Conservation (phyloP, 1,140 invertebrate genomes). For the Bilobella aurantiaca region DNA sequence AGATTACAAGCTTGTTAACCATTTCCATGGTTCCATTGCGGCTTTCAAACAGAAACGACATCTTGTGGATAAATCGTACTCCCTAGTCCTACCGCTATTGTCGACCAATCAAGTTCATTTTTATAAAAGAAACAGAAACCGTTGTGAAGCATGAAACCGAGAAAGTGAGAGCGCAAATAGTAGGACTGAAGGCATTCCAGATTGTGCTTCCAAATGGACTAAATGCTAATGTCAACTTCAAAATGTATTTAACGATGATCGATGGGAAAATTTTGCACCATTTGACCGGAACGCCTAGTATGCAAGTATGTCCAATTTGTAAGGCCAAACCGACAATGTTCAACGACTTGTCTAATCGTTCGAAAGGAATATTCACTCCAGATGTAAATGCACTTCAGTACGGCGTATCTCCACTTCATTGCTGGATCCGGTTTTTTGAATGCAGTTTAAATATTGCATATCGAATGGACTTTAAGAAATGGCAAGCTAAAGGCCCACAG, state of each 20-base stretch:
- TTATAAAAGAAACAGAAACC: too few species aligned
- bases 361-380: neutral
- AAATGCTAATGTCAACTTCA: constrained; percentile 12
- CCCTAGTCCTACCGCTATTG: too few species aligned
- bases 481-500: neutral
- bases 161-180: too few species aligned
- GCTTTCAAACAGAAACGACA: too few species aligned
- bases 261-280: constrained; percentile 27
- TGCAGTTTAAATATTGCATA: constrained; percentile 19
- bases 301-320: constrained; percentile 16
- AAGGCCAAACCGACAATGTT: constrained; percentile 11
- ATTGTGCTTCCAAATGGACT: too few species aligned
- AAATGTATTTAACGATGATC: constrained; percentile 24
- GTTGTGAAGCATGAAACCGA: too few species aligned
- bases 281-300: constrained; percentile 1
- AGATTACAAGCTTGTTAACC: too few species aligned
- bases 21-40: too few species aligned
- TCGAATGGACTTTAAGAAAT: constrained; percentile 9
- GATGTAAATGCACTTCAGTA: neutral
- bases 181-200: too few species aligned
- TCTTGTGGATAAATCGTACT: too few species aligned
- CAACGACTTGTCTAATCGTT: neutral
- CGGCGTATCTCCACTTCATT: constrained; percentile 18
- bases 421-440: constrained; percentile 18
- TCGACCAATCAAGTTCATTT: too few species aligned